Evolutionary conservation across 2,113 vertebrate genomes (phyloP).

Genomic region (Eudyptes chrysolophus): DNA sequence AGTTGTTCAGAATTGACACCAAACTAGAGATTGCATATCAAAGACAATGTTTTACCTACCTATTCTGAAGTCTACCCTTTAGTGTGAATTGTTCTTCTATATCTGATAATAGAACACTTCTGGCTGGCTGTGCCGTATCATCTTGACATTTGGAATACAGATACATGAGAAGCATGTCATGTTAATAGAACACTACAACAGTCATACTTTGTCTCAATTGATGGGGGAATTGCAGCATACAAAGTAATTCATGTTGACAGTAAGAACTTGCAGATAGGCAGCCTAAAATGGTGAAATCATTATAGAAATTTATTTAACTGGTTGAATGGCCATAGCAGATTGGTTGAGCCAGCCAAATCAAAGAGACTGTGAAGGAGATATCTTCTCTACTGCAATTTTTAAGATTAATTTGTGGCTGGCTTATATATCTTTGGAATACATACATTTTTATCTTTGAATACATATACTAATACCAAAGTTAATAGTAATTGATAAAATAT

Average conservation of each 20-base stretch:
- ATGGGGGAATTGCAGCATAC: slow-evolving; percentile 18
- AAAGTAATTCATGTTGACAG: slow-evolving; percentile 44
- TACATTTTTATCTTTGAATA: not conserved
- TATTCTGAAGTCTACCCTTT: not conserved
- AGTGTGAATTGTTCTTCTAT: not conserved
- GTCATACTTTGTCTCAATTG: slow-evolving; percentile 17
- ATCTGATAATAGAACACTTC: not conserved
- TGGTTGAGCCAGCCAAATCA: slow-evolving; percentile 17
- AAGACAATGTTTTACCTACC: not conserved
- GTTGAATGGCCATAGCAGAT: slow-evolving; percentile 8
- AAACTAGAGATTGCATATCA: not conserved
- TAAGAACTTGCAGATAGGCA: slow-evolving; percentile 57
- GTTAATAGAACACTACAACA: slow-evolving; percentile 6
- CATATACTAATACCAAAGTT: not conserved
- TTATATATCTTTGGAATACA: not conserved
- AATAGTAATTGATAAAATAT: not conserved
- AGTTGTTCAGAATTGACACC: not conserved
- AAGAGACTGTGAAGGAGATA: not conserved
- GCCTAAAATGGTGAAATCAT: slow-evolving; percentile 51
- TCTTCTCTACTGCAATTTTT: not conserved
- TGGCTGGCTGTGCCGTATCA: not conserved
- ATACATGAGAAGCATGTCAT: not conserved
- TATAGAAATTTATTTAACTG: slow-evolving; percentile 57
- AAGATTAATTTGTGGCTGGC: not conserved
- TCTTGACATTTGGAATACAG: not conserved